These are phyloP conservation scores for Oryzias dopingdopingensis DNA, from an alignment of 2,797 vertebrate species.

Conservation along the genomic window DNA sequence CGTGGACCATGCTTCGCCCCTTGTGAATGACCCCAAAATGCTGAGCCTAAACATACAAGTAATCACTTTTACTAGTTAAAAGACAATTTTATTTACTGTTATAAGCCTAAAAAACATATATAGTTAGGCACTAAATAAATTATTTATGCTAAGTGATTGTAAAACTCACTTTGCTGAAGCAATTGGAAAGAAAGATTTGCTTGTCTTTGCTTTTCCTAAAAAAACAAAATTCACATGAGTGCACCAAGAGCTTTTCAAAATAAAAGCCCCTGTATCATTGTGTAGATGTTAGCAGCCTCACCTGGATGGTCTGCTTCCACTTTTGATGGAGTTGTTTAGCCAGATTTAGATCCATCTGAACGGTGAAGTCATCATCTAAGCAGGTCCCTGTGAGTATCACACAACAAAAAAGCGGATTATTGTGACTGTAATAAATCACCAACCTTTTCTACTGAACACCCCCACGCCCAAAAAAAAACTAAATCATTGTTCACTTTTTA, in stretches of 20 bases:
- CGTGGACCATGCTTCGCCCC: conserved; percentile 4
- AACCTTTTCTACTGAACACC: too few relatives aligned
- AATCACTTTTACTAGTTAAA: neutral
- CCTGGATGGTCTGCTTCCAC: conserved; percentile 96
- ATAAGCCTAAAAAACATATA: neutral
- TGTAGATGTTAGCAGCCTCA: conserved; percentile 59
- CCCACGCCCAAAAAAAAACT: too few relatives aligned
- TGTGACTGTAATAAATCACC: too few relatives aligned
- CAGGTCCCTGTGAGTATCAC: conserved; percentile 72
- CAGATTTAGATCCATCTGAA: conserved; percentile 92
- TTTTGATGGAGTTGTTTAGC: conserved; percentile 93
- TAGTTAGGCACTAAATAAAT: neutral
- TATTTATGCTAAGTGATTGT: too few relatives aligned
- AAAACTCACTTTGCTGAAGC: conserved; percentile 79
- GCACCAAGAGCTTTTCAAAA: neutral
- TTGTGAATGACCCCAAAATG: conserved; percentile 54
- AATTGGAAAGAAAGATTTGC: conserved; percentile 80
- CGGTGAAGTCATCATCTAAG: conserved; percentile 86
- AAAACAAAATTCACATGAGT: conserved; percentile 40
- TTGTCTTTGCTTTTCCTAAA: conserved; percentile 87
- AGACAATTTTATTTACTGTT: neutral
- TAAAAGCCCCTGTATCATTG: neutral
- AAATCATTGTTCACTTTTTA: too few relatives aligned
- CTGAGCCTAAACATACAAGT: conserved; percentile 46
- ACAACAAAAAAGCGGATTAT: neutral